Conservation (phyloP, 1,140 invertebrate genomes). For the Euwallacea fornicatus region DNA sequence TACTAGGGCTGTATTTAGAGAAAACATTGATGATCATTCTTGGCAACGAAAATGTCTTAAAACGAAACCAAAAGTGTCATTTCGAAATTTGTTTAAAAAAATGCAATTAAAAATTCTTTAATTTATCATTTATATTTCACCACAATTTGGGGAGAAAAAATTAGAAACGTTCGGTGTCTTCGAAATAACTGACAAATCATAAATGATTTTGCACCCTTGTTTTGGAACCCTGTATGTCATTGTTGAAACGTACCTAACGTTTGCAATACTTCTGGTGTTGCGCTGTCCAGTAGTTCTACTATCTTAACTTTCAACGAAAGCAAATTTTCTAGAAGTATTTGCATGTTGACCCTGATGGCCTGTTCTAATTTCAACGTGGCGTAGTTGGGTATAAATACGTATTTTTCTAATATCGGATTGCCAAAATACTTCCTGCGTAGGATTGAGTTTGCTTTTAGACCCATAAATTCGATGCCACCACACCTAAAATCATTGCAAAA, state of each 20-base stretch:
- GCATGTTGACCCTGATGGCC: constrained; percentile 61
- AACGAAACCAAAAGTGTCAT: too few species aligned
- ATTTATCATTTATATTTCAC: too few species aligned
- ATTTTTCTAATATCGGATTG: constrained; percentile 72
- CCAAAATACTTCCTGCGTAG: constrained; percentile 64
- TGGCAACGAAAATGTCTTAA: constrained; percentile 58
- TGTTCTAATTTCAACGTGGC: constrained; percentile 48
- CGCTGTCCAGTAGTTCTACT: constrained; percentile 66
- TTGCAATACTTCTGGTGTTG: constrained; percentile 53
- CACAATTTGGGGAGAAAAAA: too few species aligned
- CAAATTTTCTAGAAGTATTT: constrained; percentile 80
- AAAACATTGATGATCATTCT: too few species aligned
- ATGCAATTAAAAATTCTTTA: too few species aligned
- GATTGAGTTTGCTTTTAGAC: constrained; percentile 78
- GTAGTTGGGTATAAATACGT: constrained; percentile 73
- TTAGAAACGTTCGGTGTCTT: too few species aligned
- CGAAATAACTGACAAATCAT: too few species aligned
- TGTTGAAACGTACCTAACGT: too few species aligned
- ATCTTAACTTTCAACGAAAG: constrained; percentile 69
- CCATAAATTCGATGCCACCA: constrained; percentile 84
- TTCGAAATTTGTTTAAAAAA: too few species aligned
- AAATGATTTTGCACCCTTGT: too few species aligned
- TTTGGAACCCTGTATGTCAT: too few species aligned
- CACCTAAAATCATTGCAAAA: constrained; percentile 53
- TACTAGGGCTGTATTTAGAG: too few species aligned